Evolutionary conservation across 2,888 invertebrate genomes (phyloP).

Genomic region (Barypeithes pellucidus): DNA sequence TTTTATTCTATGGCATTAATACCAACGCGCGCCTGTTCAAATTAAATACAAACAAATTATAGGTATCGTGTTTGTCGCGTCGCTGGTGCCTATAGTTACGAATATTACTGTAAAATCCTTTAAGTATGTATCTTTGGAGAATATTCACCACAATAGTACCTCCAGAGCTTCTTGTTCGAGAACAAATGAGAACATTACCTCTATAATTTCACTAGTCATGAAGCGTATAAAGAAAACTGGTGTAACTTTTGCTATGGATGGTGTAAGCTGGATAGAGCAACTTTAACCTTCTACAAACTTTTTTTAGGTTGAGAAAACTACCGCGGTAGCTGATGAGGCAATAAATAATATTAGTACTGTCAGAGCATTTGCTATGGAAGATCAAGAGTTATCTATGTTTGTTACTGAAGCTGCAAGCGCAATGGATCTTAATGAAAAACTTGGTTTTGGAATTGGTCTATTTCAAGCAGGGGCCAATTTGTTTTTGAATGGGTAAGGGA

Average conservation of each 20-base stretch:
- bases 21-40: too few relatives aligned
- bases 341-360: constrained; percentile 95
- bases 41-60: too few relatives aligned
- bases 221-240: too few relatives aligned
- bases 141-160: too few relatives aligned
- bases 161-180: too few relatives aligned
- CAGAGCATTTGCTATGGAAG: constrained; percentile 94
- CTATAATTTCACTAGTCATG: neutral
- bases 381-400: constrained; percentile 83
- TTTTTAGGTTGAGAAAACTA: constrained; percentile 84
- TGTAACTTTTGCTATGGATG: too few relatives aligned
- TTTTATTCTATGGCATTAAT: too few relatives aligned
- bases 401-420: constrained; percentile 83
- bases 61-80: too few relatives aligned
- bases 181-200: neutral
- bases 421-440: constrained; percentile 80
- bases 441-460: constrained; percentile 92
- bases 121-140: too few relatives aligned
- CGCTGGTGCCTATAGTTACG: too few relatives aligned
- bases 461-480: constrained; percentile 93
- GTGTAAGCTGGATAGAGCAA: too few relatives aligned
- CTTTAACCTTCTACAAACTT: constrained; percentile 22
- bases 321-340: constrained; percentile 94
- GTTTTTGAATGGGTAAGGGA: constrained; percentile 81
- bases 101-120: too few relatives aligned